Evolutionary conservation across 2,888 invertebrate genomes (phyloP).

Genomic region (Pegoplata infirma): DNA sequence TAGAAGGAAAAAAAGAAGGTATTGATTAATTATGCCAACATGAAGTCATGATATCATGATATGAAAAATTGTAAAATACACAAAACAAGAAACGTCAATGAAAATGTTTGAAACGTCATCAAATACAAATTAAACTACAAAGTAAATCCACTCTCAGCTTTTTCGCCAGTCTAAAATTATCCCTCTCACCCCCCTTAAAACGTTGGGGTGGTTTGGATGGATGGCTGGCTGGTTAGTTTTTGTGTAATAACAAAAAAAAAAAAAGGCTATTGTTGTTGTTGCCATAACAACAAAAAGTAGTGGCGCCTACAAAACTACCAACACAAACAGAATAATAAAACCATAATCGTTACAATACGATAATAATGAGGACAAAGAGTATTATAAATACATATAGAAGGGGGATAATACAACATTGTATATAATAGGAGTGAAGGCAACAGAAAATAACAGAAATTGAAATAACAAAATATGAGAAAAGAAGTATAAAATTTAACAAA

Average conservation of each 20-base stretch:
- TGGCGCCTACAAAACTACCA: conserved; percentile 54
- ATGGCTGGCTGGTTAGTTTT: not conserved
- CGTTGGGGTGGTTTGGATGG: not conserved
- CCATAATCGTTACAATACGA: conserved; percentile 54
- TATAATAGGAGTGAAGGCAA: not conserved
- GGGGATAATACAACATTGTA: not conserved
- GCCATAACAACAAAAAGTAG: conserved; percentile 47
- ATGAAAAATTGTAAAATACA: not conserved
- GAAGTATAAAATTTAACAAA: conserved; percentile 6
- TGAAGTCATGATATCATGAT: not conserved
- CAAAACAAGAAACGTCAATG: not conserved
- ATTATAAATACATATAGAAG: conserved; percentile 19
- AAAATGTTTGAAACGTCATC: conserved; percentile 35
- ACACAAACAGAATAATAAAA: conserved; percentile 50
- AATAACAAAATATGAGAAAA: conserved; percentile 17
- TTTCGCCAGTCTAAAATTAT: conserved; percentile 4
- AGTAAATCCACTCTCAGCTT: not conserved
- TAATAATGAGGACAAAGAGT: conserved; percentile 54
- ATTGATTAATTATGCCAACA: conserved; percentile 26
- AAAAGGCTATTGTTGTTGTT: conserved; percentile 23
- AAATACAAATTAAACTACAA: conserved; percentile 31
- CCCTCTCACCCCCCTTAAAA: not conserved
- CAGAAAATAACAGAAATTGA: not conserved
- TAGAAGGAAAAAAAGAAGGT: conserved; percentile 2
- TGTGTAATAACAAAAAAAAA: not conserved